Evolutionary conservation across 2,797 vertebrate species (phyloP).

Genomic region (Acipenser ruthenus): DNA sequence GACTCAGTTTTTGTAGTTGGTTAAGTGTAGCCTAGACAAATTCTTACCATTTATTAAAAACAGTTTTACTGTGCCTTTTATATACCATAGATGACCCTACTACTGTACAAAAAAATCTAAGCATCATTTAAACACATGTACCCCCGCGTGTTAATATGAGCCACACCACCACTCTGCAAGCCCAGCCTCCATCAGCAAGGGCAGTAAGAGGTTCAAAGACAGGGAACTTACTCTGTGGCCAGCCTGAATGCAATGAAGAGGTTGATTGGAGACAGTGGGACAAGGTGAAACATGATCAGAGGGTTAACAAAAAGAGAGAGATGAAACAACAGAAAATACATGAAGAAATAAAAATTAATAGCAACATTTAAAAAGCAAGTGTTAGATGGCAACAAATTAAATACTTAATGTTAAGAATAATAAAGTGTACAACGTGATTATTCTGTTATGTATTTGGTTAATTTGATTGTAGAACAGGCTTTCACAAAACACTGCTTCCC

Average conservation of each 20-base stretch:
- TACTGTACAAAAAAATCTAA: too few species aligned
- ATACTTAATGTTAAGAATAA: background rate
- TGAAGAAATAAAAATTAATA: conserved; percentile 63
- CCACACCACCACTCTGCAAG: conserved; percentile 36
- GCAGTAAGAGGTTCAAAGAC: conserved; percentile 54
- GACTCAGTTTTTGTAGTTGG: too few species aligned
- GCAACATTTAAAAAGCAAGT: conserved; percentile 40
- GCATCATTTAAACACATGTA: too few species aligned
- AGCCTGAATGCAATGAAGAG: conserved; percentile 77
- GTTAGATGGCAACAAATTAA: conserved; percentile 18
- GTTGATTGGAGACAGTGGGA: conserved; percentile 79
- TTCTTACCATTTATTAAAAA: too few species aligned
- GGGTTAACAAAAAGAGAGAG: conserved; percentile 56
- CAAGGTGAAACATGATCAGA: conserved; percentile 67
- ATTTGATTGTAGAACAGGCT: background rate
- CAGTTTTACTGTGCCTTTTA: too few species aligned
- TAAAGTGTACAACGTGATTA: conserved; percentile 2
- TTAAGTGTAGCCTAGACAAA: too few species aligned
- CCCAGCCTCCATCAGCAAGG: conserved; percentile 46
- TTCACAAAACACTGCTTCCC: too few species aligned
- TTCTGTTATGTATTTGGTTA: background rate
- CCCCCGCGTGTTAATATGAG: background rate
- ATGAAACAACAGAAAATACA: conserved; percentile 61
- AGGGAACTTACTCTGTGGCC: conserved; percentile 98
- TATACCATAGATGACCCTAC: too few species aligned